Evolutionary conservation across 2,797 vertebrate species (phyloP).

Genomic region (Alfaro cultratus): DNA sequence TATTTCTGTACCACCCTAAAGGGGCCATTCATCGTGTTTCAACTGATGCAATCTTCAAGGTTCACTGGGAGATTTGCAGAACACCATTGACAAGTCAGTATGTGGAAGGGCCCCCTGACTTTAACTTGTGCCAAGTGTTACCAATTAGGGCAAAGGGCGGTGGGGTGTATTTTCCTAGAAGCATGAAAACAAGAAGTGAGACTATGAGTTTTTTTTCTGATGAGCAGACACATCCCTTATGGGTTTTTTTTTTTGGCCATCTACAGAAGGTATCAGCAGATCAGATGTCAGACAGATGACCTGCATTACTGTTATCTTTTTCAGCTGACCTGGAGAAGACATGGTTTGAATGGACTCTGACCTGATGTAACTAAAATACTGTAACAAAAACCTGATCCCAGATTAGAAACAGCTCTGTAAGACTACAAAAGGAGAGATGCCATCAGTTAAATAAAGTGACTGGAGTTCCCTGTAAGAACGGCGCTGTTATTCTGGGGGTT

Average conservation of each 20-base stretch:
- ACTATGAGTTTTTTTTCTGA: background rate
- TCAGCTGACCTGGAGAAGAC: constrained; percentile 20
- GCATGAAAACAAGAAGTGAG: background rate
- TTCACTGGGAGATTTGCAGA: constrained; percentile 50
- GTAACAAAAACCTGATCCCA: constrained; percentile 13
- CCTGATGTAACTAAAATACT: constrained; percentile 19
- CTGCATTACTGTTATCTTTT: constrained; percentile 7
- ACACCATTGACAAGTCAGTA: constrained; percentile 55
- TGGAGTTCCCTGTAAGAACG: constrained; percentile 19
- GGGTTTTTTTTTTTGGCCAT: background rate
- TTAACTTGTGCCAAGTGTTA: constrained; percentile 50
- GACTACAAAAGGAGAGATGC: constrained; percentile 42
- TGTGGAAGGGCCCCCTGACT: constrained; percentile 47
- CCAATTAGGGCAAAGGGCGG: constrained; percentile 8
- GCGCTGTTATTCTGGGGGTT: constrained; percentile 36
- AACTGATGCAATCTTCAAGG: constrained; percentile 53
- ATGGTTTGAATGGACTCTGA: constrained; percentile 1
- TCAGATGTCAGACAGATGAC: constrained; percentile 14
- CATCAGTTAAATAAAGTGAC: constrained; percentile 46
- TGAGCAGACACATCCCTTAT: background rate
- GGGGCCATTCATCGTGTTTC: constrained; percentile 63
- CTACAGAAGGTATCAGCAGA: background rate
- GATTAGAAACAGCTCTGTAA: constrained; percentile 41
- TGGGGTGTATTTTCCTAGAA: constrained; percentile 25
- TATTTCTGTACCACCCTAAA: constrained; percentile 59